Conservation (phyloP, 2,113 vertebrate species). For the Dunckerocampus dactyliophorus region DNA sequence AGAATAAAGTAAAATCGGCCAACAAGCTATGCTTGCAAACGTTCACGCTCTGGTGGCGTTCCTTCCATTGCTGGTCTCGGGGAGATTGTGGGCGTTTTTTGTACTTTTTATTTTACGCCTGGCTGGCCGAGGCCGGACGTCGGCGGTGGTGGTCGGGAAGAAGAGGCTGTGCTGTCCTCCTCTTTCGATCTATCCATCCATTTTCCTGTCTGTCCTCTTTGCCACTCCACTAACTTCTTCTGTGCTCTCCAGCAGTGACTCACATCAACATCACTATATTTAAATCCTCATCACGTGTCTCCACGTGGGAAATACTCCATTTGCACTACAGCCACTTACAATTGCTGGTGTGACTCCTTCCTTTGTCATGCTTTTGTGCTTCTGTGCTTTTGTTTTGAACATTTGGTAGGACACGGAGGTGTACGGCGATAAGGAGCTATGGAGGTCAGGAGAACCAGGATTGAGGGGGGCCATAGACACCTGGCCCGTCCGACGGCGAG, state of each 20-base stretch:
- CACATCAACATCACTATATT: constrained; percentile 12
- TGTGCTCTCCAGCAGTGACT: constrained; percentile 28
- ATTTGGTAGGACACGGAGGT: too few species aligned
- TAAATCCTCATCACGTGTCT: too few species aligned
- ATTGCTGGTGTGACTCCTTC: too few species aligned
- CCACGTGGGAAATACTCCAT: too few species aligned
- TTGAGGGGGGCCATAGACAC: too few species aligned
- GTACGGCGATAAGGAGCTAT: too few species aligned
- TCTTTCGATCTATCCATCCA: constrained; percentile 22
- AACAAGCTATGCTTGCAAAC: constrained; percentile 8
- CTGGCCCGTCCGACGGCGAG: too few species aligned
- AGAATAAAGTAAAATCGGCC: too few species aligned
- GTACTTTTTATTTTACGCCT: constrained; percentile 21
- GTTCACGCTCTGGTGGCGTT: constrained; percentile 42
- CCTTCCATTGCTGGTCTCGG: neutral
- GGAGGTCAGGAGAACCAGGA: too few species aligned
- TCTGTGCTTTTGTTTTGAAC: too few species aligned
- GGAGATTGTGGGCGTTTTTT: constrained; percentile 47
- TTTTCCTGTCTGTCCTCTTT: constrained; percentile 12
- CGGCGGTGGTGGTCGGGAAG: constrained; percentile 21
- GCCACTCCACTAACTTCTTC: constrained; percentile 31
- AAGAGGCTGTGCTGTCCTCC: constrained; percentile 19
- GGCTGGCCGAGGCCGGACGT: constrained; percentile 20
- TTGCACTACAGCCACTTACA: too few species aligned
- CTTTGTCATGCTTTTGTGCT: too few species aligned